Percentiles rank a stretch among this genome's conserved stretches.
Conservation (phyloP, 2,113 vertebrate genomes). For the Megaptera novaeangliae region DNA sequence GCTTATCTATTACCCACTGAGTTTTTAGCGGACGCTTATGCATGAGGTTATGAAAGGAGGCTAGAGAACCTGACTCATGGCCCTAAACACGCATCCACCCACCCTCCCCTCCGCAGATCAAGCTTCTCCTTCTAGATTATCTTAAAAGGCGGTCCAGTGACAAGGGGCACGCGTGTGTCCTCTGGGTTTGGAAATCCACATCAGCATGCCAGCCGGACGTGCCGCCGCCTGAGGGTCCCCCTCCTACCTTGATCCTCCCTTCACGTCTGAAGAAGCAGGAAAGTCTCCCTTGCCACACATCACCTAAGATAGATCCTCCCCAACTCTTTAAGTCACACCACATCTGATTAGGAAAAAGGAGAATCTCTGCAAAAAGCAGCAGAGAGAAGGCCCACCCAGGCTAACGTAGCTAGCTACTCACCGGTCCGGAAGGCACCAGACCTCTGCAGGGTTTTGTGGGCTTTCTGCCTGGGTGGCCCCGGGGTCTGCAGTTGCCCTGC, state of each 20-base stretch:
- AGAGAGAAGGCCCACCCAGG: not conserved
- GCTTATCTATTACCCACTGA: constrained; percentile 10
- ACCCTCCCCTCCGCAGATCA: not conserved
- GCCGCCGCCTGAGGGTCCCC: not conserved
- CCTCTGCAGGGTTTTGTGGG: fast-evolving
- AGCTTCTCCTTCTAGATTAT: not conserved
- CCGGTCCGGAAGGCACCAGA: not conserved
- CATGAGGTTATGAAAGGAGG: not conserved
- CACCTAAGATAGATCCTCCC: not conserved
- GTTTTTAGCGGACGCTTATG: not conserved
- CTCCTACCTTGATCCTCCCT: not conserved
- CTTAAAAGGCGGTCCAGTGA: not conserved
- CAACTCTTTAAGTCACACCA: not conserved
- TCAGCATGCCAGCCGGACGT: not conserved
- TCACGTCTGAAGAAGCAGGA: not conserved
- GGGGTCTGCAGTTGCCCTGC: not conserved
- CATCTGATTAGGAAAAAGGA: not conserved
- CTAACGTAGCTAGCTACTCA: not conserved
- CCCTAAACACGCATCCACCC: not conserved
- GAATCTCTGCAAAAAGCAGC: not conserved
- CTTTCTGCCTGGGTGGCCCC: not conserved
- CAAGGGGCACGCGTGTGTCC: not conserved
- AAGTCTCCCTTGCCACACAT: not conserved
- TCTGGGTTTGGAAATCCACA: not conserved
- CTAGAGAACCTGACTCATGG: not conserved